Evolutionary conservation across 2,797 vertebrate genomes (phyloP).

Genomic region (Pangasius krempfi): DNA sequence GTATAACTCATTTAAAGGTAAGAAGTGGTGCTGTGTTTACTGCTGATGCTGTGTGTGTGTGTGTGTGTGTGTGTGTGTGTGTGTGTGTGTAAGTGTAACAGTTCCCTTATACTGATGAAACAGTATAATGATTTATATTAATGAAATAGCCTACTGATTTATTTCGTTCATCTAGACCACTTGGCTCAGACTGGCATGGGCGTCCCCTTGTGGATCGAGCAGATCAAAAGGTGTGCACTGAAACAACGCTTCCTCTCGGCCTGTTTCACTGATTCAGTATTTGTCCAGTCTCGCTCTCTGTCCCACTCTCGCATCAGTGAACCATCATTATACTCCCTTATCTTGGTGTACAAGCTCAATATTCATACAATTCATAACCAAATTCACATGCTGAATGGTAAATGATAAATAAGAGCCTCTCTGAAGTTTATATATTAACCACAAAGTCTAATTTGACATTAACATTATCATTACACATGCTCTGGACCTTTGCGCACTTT

Average conservation of each 20-base stretch:
- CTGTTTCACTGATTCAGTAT: not conserved
- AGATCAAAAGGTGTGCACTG: not conserved
- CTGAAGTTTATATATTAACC: not conserved
- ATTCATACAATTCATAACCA: not conserved
- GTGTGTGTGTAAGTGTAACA: not conserved
- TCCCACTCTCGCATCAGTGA: not conserved
- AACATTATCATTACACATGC: not conserved
- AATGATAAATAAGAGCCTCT: not conserved
- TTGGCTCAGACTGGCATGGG: not conserved
- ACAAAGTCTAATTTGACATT: not conserved
- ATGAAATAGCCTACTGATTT: not conserved
- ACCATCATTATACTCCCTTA: not conserved
- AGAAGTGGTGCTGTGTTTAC: no score
- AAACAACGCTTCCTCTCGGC: not conserved
- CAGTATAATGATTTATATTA: not conserved
- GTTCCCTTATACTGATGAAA: not conserved
- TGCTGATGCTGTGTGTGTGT: no score
- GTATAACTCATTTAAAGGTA: no score
- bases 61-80: not conserved
- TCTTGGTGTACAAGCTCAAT: not conserved
- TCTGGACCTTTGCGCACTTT: not conserved
- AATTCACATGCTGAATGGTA: not conserved
- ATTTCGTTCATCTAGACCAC: not conserved
- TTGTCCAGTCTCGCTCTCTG: not conserved
- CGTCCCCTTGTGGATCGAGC: not conserved